Percentiles rank a stretch among this genome's conserved stretches.
Evolutionary conservation across 2,797 vertebrate species (phyloP).

Genomic region (Sebastes jordani): DNA sequence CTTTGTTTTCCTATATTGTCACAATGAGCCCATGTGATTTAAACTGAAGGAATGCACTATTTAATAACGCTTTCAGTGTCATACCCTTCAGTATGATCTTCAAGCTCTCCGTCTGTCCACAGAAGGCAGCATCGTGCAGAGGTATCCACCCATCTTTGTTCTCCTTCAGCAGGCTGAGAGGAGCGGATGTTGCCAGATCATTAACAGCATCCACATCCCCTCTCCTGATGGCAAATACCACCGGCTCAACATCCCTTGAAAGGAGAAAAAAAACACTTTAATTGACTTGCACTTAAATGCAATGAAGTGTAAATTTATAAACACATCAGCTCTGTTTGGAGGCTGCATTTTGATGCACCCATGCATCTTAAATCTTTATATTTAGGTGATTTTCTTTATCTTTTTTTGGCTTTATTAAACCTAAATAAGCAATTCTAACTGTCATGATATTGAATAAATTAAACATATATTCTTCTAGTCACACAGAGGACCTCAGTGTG

Average conservation of each 20-base stretch:
- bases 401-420: not conserved
- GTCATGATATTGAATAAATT: not conserved
- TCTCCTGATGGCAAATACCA: slow-evolving; percentile 85
- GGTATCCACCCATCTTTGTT: slow-evolving; percentile 93
- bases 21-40: not conserved
- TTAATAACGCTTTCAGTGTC: slow-evolving; percentile 32
- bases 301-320: not conserved
- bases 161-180: slow-evolving; percentile 83
- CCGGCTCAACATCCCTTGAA: slow-evolving; percentile 84
- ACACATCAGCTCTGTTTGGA: not conserved
- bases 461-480: not conserved
- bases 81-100: slow-evolving; percentile 87
- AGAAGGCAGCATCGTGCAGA: slow-evolving; percentile 90
- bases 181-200: slow-evolving; percentile 81
- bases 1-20: not conserved
- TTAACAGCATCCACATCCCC: slow-evolving; percentile 85
- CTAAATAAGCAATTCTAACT: not conserved
- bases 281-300: not conserved
- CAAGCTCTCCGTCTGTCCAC: slow-evolving; percentile 86
- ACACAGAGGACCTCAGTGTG: not conserved
- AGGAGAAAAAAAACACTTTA: not conserved
- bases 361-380: not conserved
- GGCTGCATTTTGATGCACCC: not conserved
- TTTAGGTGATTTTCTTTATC: not conserved
- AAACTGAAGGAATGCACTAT: not conserved